Evolutionary conservation across 1,140 invertebrate species (phyloP), one percentile per base, ranked within the genome.

Genomic region (Onthophagus taurus): DNA sequence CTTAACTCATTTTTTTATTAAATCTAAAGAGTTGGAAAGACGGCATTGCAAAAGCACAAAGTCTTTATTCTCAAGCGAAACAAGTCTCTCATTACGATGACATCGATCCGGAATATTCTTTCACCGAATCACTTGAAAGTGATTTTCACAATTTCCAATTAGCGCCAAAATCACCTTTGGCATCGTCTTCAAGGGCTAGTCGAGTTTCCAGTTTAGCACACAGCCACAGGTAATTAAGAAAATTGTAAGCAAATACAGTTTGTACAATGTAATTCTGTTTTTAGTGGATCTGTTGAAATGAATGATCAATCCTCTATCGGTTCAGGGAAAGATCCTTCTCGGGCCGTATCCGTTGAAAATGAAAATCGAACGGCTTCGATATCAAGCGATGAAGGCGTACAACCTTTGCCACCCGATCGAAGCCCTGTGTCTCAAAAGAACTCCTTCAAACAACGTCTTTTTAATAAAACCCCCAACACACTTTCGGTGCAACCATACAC

Each of bases 251-350:
- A 20, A n/a, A n/a, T n/a, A n/a, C n/a, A n/a, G n/a, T n/a, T n/a
- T n/a, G n/a, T n/a, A n/a, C n/a, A n/a, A n/a, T n/a, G n/a, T n/a
- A n/a, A n/a, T n/a, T n/a, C 17, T 13, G 24, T 60, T 66, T 64
- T 14, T 45, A 83, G 81, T 57, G 81, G 81, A 48, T 83, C 80
- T 24, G 76, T 84, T 42, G 81, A 84, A 57, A 81, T 83, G 77
- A 81, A 81, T 55, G 79, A 72, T 48, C 63, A 64, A 47, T 61
- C 59, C 3, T 65, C 63, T 8, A 17, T 63, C 11, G 61, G 60
- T 9, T 62, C 61, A 5, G 41, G 50, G 1, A 63, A 61, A 31
- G 54, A 61, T 17, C 53, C 49, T 17, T 71, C 69, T 2, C 58
- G 65, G 11, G 68, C 64, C 36, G 65, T 71, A 6, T 72, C 71